Evolutionary conservation across 2,888 invertebrate genomes (phyloP).

Genomic region (Phoenoteleia sp.): DNA sequence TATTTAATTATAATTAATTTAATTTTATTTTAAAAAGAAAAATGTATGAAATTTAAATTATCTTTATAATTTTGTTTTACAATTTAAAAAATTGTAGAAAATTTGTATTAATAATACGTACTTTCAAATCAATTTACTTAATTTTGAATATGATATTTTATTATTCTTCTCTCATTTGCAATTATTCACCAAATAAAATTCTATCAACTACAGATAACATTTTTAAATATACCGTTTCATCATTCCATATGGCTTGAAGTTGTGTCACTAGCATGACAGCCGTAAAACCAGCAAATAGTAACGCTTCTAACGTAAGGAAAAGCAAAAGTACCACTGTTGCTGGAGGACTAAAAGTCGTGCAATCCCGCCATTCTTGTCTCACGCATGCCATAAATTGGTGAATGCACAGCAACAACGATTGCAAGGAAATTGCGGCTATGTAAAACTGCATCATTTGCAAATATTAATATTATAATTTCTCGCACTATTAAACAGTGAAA

Average conservation of each 20-base stretch:
- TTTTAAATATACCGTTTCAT: conserved; percentile 94
- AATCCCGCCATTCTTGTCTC: conserved; percentile 97
- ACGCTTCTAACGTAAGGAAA: conserved; percentile 97
- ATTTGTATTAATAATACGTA: too few species aligned
- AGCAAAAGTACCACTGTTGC: conserved; percentile 97
- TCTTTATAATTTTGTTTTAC: too few species aligned
- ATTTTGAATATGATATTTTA: too few species aligned
- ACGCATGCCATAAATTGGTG: conserved; percentile 98
- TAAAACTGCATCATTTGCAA: conserved; percentile 92
- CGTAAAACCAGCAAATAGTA: conserved; percentile 99
- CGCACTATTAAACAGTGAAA: too few species aligned
- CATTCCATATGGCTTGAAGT: conserved; percentile 98
- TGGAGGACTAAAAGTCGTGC: conserved; percentile 97
- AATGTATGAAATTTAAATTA: too few species aligned
- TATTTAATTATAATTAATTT: too few species aligned
- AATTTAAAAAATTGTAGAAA: too few species aligned
- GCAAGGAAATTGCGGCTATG: conserved; percentile 98
- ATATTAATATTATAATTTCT: not conserved
- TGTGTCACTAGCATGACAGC: conserved; percentile 99
- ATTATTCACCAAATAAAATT: too few species aligned
- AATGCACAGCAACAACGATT: conserved; percentile 96
- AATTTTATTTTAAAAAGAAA: too few species aligned
- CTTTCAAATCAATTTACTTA: too few species aligned
- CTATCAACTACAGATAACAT: too few species aligned
- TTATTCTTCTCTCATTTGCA: too few species aligned